Conservation (phyloP, 2,888 invertebrate species). For the Parnassius orleans region DNA sequence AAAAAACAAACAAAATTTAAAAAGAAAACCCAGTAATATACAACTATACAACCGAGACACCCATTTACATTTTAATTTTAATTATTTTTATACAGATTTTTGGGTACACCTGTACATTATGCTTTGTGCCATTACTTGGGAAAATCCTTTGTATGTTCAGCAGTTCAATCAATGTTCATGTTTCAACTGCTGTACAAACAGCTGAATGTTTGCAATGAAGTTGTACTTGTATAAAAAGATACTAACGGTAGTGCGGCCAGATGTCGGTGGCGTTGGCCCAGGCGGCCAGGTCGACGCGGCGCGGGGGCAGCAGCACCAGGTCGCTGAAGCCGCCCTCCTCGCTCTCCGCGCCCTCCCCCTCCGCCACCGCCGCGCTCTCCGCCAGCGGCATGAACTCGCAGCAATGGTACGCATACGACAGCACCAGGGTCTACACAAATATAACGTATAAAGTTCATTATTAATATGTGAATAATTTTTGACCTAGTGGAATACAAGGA, state of each 20-base stretch:
- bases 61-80: too few relatives aligned
- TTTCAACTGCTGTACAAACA: too few relatives aligned
- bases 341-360: slow-evolving; percentile 70
- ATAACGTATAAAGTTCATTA: not conserved
- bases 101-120: too few relatives aligned
- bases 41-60: too few relatives aligned
- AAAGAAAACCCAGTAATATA: too few relatives aligned
- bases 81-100: too few relatives aligned
- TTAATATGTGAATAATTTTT: too few relatives aligned
- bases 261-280: slow-evolving; percentile 92
- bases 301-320: slow-evolving; percentile 65
- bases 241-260: slow-evolving; percentile 91
- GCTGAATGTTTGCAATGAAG: not conserved
- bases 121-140: too few relatives aligned
- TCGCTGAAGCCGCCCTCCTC: slow-evolving; percentile 52
- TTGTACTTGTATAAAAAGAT: not conserved
- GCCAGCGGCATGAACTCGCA: slow-evolving; percentile 91
- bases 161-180: too few relatives aligned
- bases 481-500: too few relatives aligned
- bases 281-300: slow-evolving; percentile 80
- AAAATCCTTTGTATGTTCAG: too few relatives aligned
- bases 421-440: slow-evolving; percentile 83
- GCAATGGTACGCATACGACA: slow-evolving; percentile 98
- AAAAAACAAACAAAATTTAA: too few relatives aligned
- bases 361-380: slow-evolving; percentile 81